phyloP scores from a whole-genome alignment of 2,797 vertebrate genomes.

The Channa striata region DNA sequence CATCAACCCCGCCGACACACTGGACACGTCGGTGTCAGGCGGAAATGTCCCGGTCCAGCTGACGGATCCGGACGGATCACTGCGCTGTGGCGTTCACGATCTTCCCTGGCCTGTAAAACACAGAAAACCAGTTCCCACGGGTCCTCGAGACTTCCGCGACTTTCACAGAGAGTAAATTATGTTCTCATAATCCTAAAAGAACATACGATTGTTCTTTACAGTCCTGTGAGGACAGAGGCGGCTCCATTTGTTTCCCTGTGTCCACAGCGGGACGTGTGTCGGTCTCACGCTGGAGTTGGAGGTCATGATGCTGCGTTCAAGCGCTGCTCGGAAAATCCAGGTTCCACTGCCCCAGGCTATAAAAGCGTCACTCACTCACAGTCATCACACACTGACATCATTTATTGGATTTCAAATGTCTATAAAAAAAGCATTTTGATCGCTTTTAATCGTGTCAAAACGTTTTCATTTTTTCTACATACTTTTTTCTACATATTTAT shows the following conservation, averaged over 20 bases:
- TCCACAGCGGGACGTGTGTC: constrained; percentile 21
- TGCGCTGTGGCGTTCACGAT: neutral
- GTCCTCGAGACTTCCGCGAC: neutral
- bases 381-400: too few species aligned
- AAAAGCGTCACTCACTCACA: too few species aligned
- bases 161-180: accelerated
- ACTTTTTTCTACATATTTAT: too few species aligned
- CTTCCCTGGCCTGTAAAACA: constrained; percentile 1
- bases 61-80: too few species aligned
- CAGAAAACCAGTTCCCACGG: neutral
- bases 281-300: constrained; percentile 20
- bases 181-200: neutral
- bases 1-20: constrained; percentile 15
- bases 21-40: too few species aligned
- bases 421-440: too few species aligned
- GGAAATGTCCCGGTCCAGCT: too few species aligned
- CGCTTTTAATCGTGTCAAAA: too few species aligned
- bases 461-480: too few species aligned
- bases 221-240: too few species aligned
- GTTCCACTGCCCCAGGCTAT: neutral
- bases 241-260: constrained; percentile 39
- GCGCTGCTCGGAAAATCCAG: constrained; percentile 20
- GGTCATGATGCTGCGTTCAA: constrained; percentile 33
- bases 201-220: too few species aligned
- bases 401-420: too few species aligned